Conservation (phyloP, 2,113 vertebrate genomes). For the Tetrao urogallus region DNA sequence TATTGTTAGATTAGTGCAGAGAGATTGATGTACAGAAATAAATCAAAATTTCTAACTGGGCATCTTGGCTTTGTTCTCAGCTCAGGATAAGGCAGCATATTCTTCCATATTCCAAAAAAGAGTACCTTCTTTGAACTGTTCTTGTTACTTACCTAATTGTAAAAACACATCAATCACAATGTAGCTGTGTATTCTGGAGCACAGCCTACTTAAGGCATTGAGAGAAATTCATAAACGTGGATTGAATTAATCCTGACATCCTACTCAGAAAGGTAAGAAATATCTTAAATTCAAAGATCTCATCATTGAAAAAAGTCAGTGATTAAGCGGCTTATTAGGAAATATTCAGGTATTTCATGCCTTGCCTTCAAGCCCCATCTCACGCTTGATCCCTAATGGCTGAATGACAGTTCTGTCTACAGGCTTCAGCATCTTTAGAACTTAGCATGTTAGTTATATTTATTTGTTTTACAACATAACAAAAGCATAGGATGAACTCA, state of each 20-base stretch:
- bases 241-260: neutral
- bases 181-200: neutral
- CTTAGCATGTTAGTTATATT: neutral
- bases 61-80: conserved; percentile 17
- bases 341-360: neutral
- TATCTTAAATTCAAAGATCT: neutral
- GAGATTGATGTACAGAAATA: conserved; percentile 22
- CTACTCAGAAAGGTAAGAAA: neutral
- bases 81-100: neutral
- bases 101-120: neutral
- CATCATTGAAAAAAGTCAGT: neutral
- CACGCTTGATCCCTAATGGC: neutral
- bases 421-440: neutral
- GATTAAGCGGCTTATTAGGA: neutral
- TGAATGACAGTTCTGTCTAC: neutral
- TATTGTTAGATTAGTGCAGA: conserved; percentile 20
- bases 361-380: neutral
- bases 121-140: neutral
- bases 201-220: neutral
- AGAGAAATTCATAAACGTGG: neutral
- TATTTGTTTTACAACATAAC: neutral
- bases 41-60: neutral
- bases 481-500: neutral
- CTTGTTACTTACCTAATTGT: neutral
- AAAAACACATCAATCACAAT: neutral